Evolutionary conservation across 2,113 vertebrate genomes (phyloP).

Genomic region (Onychostoma macrolepis): DNA sequence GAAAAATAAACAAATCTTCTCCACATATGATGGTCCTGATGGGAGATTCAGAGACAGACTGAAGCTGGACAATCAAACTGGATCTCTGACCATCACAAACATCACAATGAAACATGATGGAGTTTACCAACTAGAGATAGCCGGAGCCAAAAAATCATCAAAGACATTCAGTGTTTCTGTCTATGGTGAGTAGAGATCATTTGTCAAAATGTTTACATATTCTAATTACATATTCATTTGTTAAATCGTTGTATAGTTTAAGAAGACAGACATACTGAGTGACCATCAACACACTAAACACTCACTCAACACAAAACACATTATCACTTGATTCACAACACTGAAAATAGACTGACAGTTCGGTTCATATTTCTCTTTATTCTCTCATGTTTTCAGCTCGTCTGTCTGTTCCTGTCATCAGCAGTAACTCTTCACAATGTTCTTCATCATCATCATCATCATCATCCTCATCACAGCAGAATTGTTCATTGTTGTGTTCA

Average conservation of each 20-base stretch:
- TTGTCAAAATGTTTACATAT: no score
- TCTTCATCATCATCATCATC: neutral
- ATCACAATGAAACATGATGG: neutral
- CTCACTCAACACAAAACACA: no score
- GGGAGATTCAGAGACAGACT: neutral
- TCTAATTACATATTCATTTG: no score
- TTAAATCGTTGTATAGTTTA: no score
- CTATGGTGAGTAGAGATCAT: neutral
- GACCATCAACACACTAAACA: neutral
- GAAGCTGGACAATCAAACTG: neutral
- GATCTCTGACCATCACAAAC: neutral
- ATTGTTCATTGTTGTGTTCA: neutral
- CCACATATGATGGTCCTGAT: no score
- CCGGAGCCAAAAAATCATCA: neutral
- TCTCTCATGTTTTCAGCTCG: neutral
- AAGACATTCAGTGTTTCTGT: neutral
- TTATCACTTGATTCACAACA: no score
- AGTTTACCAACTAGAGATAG: neutral
- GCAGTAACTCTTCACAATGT: accelerated
- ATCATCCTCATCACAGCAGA: no score
- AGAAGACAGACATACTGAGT: no score
- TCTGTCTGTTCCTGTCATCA: neutral
- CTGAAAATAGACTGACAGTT: no score
- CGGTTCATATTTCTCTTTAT: neutral
- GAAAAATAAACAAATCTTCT: no score